Percentiles rank a stretch among this genome's conserved stretches.
These are phyloP conservation scores for Boulengeromyrus knoepffleri DNA, from an alignment of 2,113 vertebrate species.

Conservation along the genomic window DNA sequence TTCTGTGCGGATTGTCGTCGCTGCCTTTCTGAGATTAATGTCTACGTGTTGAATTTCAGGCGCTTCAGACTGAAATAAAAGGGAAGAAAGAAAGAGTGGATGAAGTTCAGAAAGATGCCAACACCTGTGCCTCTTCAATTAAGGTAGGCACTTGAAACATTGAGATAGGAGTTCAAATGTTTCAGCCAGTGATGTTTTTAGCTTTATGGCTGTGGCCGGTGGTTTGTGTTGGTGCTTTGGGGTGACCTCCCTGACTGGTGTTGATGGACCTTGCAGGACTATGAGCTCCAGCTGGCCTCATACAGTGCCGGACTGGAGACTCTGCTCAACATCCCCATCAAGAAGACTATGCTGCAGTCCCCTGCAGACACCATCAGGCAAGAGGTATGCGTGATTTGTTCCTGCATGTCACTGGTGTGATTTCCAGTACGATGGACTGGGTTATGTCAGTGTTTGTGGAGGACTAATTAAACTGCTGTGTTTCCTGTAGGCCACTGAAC, in stretches of 20 bases:
- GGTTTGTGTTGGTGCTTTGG: not conserved
- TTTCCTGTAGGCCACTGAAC: slow-evolving; percentile 65
- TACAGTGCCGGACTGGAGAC: slow-evolving; percentile 90
- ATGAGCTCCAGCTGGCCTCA: slow-evolving; percentile 85
- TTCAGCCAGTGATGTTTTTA: not conserved
- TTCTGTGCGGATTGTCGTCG: not conserved
- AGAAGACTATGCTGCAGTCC: slow-evolving; percentile 83
- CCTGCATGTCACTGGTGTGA: not conserved
- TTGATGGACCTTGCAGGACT: slow-evolving; percentile 67
- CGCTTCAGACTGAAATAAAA: slow-evolving; percentile 83
- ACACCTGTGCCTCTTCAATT: slow-evolving; percentile 75
- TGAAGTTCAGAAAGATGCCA: slow-evolving; percentile 77
- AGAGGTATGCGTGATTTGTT: slow-evolving; percentile 64
- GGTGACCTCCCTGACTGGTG: not conserved
- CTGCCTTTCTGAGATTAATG: not conserved
- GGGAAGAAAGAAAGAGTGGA: slow-evolving; percentile 86
- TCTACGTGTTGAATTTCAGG: slow-evolving; percentile 55
- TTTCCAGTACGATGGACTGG: not conserved
- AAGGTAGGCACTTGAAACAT: slow-evolving; percentile 62
- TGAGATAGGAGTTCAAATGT: not conserved
- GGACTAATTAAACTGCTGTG: not conserved
- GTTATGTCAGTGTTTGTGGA: not conserved
- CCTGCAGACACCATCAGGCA: slow-evolving; percentile 76
- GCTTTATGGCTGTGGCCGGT: not conserved
- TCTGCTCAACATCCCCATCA: slow-evolving; percentile 85